These are phyloP conservation scores for Trididemnum clinides DNA, from an alignment of 23 tunicate species.

Conservation along the genomic window DNA sequence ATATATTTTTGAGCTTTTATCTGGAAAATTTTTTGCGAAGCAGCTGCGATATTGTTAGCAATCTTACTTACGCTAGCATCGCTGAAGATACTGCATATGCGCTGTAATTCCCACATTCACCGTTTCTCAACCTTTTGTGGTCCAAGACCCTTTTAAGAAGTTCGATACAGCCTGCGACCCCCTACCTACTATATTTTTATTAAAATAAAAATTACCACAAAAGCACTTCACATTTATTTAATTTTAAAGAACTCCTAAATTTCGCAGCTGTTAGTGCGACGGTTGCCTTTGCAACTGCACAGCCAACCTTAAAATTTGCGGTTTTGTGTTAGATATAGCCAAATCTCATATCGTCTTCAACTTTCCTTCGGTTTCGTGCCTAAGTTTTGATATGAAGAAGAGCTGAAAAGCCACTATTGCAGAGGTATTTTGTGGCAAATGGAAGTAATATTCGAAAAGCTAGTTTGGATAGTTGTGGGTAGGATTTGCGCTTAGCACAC, in stretches of 20 bases:
- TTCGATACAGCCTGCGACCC: conserved; percentile 10
- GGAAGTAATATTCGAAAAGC: conserved; percentile 37
- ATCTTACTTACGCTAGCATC: too few relatives aligned
- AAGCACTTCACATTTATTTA: neutral
- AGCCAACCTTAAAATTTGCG: conserved; percentile 45
- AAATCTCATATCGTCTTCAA: conserved; percentile 47
- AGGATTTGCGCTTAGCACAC: conserved; percentile 28
- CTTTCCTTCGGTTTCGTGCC: conserved; percentile 43
- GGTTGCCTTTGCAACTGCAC: conserved; percentile 27
- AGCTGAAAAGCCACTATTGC: conserved; percentile 52
- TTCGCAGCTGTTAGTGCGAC: conserved; percentile 34
- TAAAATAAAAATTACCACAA: conserved; percentile 16
- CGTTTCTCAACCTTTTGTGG: conserved; percentile 39
- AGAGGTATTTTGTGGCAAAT: conserved; percentile 30
- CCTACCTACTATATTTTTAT: conserved; percentile 21
- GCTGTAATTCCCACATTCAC: too few relatives aligned
- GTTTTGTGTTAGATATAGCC: conserved; percentile 53
- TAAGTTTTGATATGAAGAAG: conserved; percentile 52
- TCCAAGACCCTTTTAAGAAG: conserved; percentile 24
- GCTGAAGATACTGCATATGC: too few relatives aligned
- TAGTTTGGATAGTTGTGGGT: conserved; percentile 37
- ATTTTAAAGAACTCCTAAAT: conserved; percentile 25
- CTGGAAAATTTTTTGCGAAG: too few relatives aligned
- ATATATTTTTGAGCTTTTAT: too few relatives aligned
- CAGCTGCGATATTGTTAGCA: too few relatives aligned